These are phyloP conservation scores for Salarias fasciatus DNA, from an alignment of 2,797 vertebrate species.

Conservation along the genomic window DNA sequence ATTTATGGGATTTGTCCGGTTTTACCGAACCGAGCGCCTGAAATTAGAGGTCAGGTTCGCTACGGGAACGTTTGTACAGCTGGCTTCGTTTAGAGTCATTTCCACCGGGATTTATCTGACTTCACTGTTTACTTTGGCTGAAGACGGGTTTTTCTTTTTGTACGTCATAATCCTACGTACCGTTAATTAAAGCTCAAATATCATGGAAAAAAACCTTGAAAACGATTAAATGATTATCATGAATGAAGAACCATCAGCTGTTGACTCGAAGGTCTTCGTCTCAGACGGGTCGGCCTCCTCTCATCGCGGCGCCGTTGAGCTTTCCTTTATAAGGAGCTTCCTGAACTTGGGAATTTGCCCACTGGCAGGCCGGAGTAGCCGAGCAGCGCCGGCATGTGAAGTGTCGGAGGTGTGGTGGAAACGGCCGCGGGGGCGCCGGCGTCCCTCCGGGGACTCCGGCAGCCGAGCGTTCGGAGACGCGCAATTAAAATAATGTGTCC, in stretches of 20 bases:
- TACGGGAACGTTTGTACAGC: background rate
- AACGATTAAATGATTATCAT: too few species aligned
- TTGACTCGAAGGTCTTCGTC: too few species aligned
- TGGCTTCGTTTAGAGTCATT: background rate
- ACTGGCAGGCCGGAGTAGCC: conserved; percentile 1
- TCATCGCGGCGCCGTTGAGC: too few species aligned
- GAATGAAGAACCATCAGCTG: too few species aligned
- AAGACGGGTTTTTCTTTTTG: too few species aligned
- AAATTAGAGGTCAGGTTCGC: background rate
- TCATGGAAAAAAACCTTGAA: too few species aligned
- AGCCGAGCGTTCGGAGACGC: conserved; percentile 56
- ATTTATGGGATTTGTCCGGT: background rate
- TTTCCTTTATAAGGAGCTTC: background rate
- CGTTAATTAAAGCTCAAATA: too few species aligned
- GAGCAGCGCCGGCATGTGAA: conserved; percentile 24
- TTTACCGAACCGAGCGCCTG: background rate
- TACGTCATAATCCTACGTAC: too few species aligned
- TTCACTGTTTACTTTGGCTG: background rate
- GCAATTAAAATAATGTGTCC: conserved; percentile 78
- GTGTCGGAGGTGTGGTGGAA: conserved; percentile 25
- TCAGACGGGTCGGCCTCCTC: too few species aligned
- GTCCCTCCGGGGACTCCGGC: conserved; percentile 28
- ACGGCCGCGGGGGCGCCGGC: conserved; percentile 16
- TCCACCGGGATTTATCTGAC: too few species aligned
- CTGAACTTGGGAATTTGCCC: conserved; percentile 17